phyloP scores from a whole-genome alignment of 2,797 vertebrate genomes.

The Coregonus ussuriensis region DNA sequence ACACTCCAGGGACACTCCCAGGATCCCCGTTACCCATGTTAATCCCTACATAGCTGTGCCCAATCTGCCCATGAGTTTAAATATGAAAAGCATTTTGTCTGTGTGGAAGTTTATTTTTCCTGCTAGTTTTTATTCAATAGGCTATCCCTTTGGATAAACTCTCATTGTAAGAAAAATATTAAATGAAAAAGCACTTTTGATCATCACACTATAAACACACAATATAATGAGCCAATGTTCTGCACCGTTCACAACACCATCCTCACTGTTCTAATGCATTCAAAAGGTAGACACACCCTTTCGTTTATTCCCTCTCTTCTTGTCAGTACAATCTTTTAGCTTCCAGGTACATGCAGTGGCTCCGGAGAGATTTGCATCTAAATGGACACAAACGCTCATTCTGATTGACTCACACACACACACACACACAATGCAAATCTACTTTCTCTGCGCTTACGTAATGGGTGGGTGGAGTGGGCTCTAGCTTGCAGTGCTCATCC shows the following conservation, averaged over 20 bases:
- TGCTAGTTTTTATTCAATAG: too few species aligned
- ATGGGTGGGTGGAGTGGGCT: slow-evolving; percentile 71
- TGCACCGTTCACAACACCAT: background rate
- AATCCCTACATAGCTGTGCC: too few species aligned
- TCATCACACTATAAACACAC: background rate
- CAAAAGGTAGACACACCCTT: background rate
- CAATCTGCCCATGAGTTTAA: too few species aligned
- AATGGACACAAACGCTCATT: slow-evolving; percentile 32
- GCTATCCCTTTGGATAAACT: too few species aligned
- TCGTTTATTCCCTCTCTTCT: slow-evolving; percentile 7
- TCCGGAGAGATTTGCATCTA: slow-evolving; percentile 48
- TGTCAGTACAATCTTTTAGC: slow-evolving; percentile 15
- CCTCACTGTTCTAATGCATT: background rate
- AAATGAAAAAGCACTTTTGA: too few species aligned
- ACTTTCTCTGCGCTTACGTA: slow-evolving; percentile 61
- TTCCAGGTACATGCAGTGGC: slow-evolving; percentile 44
- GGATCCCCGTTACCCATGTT: too few species aligned
- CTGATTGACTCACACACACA: slow-evolving; percentile 16
- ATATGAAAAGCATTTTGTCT: too few species aligned
- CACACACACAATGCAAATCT: slow-evolving; percentile 48
- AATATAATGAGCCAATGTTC: background rate
- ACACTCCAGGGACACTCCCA: too few species aligned
- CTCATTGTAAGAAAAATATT: too few species aligned
- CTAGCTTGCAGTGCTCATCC: slow-evolving; percentile 44
- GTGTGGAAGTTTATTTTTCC: too few species aligned